Base-by-base conservation (phyloP, 30 jellyfish, hydroid and myxozoan genomes). In the Rhopilema esculentum region DNA sequence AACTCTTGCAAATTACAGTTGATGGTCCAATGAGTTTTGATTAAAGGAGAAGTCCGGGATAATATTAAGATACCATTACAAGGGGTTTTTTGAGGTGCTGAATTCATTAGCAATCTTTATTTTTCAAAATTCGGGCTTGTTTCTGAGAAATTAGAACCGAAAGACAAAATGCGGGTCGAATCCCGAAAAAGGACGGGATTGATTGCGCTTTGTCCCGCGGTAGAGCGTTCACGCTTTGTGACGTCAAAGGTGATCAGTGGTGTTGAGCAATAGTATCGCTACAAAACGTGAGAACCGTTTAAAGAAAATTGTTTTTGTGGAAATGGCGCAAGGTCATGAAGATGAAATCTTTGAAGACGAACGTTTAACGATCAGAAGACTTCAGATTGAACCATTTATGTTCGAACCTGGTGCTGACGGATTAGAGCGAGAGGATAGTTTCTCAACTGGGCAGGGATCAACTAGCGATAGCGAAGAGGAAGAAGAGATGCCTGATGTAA, bases 131-230 rank as follows among this genome's bases (percentile, higher is more conserved):
- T 29, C 32, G 48, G 28, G 28, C 4, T 66, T 29, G 75, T 66
- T 66, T 66, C n/a, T 21, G 75, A 12, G 75, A 21, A 66, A 66
- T 9, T 21, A 66, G 75, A 26, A 26, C 75, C 32, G n/a, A 66
- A 66, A 66, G 75, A 21, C n/a, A 20, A 26, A 18, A 29, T 26
- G 48, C 75, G 32, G 48, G 75, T 29, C 77, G 50, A 23, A 23
- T 66, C 22, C 77, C 77, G 77, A 66, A 32, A 66, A 66, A 66
- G 77, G 77, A 66, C 77, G 77, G 77, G 77, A 23, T 66, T 66
- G 77, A 66, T 23, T 66, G 77, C 77, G 77, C 77, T 23, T 66
- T 66, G 50, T 66, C 77, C 77, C 77, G 77, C 77, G 33, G 77
- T n/a, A 66, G 0, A 32, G 30, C 77, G 33, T 32, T 28, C 52